These are phyloP conservation scores for Myotis planiceps DNA, from an alignment of 2,797 vertebrate genomes.

Conservation along the genomic window DNA sequence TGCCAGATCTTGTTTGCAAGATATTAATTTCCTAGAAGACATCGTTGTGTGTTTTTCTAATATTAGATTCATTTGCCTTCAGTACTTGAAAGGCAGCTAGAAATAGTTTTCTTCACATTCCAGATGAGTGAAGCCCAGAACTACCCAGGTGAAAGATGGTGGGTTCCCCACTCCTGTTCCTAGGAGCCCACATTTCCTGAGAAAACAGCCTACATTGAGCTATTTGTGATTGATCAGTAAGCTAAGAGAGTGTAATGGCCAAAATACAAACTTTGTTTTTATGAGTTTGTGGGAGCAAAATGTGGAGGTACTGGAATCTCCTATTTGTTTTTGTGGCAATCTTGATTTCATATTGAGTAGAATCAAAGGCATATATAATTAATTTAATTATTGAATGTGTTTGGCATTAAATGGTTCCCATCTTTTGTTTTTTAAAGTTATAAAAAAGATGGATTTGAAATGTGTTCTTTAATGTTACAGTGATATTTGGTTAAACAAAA, in stretches of 20 bases:
- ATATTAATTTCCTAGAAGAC: conserved; percentile 26
- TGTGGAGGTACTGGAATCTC: background rate
- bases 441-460: background rate
- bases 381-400: background rate
- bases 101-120: background rate
- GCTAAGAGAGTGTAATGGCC: background rate
- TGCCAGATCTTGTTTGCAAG: background rate
- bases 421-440: background rate
- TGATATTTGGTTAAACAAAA: background rate
- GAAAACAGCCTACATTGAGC: background rate
- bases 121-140: background rate
- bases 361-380: background rate
- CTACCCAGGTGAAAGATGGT: background rate
- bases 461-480: background rate
- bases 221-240: background rate
- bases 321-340: background rate
- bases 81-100: background rate
- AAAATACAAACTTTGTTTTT: background rate
- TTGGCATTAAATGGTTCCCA: background rate
- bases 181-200: background rate
- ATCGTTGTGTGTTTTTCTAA: background rate
- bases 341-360: background rate
- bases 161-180: background rate
- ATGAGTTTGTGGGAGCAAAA: background rate
- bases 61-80: background rate